Conservation (phyloP, 2,113 vertebrate species). For the crab-eating macaque (Macaca fascicularis) region T2T-MFA8v1.1 NC_088375.1:174501501-174502000, state of each 20-base stretch:
- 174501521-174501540: not conserved
- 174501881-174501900: not conserved
- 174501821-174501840: not conserved
- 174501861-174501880: not conserved
- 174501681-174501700: not conserved
- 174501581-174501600: not conserved
- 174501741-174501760: not conserved
- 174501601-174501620: not conserved
- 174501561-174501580: not conserved
- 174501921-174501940: not conserved
- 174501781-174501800: not conserved
- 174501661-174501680: not conserved
- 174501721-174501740: not conserved
- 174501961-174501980: not conserved
- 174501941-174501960: not conserved
- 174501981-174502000: not conserved
- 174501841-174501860: not conserved
- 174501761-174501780: not conserved
- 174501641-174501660: not conserved
- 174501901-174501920: not conserved
- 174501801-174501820: not conserved
- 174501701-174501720: not conserved
- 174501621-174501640: not conserved
- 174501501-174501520: not conserved
- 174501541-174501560: not conserved